Evolutionary conservation across 1,140 invertebrate genomes (phyloP).

Genomic region (Phocides pigmalion): DNA sequence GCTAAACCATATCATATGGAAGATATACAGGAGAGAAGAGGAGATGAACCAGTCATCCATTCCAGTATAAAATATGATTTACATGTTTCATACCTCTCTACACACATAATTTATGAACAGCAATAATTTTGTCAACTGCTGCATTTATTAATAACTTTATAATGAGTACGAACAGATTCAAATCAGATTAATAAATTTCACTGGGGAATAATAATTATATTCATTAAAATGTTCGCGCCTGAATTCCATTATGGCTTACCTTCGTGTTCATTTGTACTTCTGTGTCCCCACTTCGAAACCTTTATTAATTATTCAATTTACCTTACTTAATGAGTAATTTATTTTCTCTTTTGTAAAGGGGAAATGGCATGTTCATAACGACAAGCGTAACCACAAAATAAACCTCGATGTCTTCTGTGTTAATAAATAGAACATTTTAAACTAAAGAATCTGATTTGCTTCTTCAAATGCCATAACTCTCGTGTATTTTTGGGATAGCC

Average conservation of each 20-base stretch:
- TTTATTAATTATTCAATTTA: constrained; percentile 21
- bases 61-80: too few relatives aligned
- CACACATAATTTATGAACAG: too few relatives aligned
- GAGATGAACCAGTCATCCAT: too few relatives aligned
- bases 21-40: too few relatives aligned
- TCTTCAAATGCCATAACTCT: too few relatives aligned
- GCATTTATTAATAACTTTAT: neutral
- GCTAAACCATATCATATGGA: too few relatives aligned
- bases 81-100: too few relatives aligned
- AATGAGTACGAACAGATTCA: neutral
- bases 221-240: constrained; percentile 12
- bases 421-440: too few relatives aligned
- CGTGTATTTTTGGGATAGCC: too few relatives aligned
- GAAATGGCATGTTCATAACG: neutral
- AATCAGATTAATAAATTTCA: neutral
- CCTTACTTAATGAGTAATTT: constrained; percentile 8
- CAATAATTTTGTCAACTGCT: too few relatives aligned
- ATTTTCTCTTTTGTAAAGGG: constrained; percentile 11
- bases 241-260: neutral
- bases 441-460: too few relatives aligned
- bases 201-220: constrained; percentile 5
- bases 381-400: neutral
- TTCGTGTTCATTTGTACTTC: constrained; percentile 7
- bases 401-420: neutral
- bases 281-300: constrained; percentile 12